Evolutionary conservation across 2,113 vertebrate species (phyloP).

Genomic region (Phrynocephalus versicolor): DNA sequence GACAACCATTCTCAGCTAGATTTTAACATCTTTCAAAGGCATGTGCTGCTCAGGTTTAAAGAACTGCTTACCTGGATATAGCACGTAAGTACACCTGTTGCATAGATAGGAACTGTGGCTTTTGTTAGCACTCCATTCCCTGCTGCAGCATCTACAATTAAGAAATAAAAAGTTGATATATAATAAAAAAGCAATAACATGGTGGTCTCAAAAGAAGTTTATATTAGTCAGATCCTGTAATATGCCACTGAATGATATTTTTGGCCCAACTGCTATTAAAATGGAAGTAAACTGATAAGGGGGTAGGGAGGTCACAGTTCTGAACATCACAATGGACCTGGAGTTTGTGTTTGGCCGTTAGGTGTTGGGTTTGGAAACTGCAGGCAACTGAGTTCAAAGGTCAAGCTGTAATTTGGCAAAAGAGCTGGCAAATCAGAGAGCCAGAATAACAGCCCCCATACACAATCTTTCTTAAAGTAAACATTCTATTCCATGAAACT

Average conservation of each 20-base stretch:
- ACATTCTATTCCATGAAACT: background rate
- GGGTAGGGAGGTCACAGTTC: too few species aligned
- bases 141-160: constrained; percentile 83
- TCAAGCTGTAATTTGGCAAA: too few species aligned
- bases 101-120: constrained; percentile 98
- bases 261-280: background rate
- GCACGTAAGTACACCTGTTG: constrained; percentile 96
- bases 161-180: constrained; percentile 5
- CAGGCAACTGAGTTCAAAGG: too few species aligned
- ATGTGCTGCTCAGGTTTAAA: background rate
- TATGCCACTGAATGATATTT: background rate
- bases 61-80: constrained; percentile 90
- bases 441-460: background rate
- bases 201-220: background rate
- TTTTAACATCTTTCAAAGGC: background rate
- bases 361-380: too few species aligned
- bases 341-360: too few species aligned
- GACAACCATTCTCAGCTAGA: background rate
- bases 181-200: background rate
- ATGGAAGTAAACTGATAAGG: background rate
- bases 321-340: too few species aligned
- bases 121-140: constrained; percentile 96
- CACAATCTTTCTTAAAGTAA: background rate
- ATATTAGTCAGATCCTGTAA: background rate
- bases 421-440: background rate